A percentile compares a stretch with the other conserved stretches of the same genome.
Conservation (phyloP, 1,140 invertebrate species). For the Trichoplusia ni region DNA sequence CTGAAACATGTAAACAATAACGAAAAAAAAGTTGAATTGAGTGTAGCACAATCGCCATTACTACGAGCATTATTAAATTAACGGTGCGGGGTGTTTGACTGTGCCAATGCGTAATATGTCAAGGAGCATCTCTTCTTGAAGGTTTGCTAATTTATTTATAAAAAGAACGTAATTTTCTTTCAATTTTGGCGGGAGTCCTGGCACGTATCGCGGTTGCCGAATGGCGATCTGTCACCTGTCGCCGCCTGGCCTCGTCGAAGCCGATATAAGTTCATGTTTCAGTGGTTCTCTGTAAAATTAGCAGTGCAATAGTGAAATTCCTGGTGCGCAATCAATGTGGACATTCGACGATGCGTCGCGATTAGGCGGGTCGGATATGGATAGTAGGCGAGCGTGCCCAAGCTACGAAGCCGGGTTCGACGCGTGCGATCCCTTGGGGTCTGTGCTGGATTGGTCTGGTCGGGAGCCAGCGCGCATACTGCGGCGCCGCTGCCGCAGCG, state of each 20-base stretch:
- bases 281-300: constrained; percentile 66
- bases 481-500: constrained; percentile 72
- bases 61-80: constrained; percentile 43
- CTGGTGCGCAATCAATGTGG: constrained; percentile 67
- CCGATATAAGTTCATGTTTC: constrained; percentile 55
- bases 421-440: constrained; percentile 69
- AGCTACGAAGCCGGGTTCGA: constrained; percentile 75
- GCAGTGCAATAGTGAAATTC: constrained; percentile 67
- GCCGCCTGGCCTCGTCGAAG: constrained; percentile 62
- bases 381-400: constrained; percentile 70
- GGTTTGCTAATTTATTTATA: constrained; percentile 48
- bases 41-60: constrained; percentile 56
- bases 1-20: constrained; percentile 16
- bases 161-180: constrained; percentile 67
- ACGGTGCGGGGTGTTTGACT: constrained; percentile 36
- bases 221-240: constrained; percentile 76
- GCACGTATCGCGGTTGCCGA: constrained; percentile 62
- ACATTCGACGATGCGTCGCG: constrained; percentile 66
- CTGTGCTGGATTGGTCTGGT: constrained; percentile 69
- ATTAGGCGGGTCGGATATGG: constrained; percentile 72
- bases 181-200: constrained; percentile 75
- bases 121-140: constrained; percentile 34
- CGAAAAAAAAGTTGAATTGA: constrained; percentile 13
- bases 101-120: constrained; percentile 31
- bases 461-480: constrained; percentile 66